A percentile compares a stretch with the other conserved stretches of the same genome.
Conservation (phyloP, 2,797 vertebrate genomes). For the Phalanger gymnotis region DNA sequence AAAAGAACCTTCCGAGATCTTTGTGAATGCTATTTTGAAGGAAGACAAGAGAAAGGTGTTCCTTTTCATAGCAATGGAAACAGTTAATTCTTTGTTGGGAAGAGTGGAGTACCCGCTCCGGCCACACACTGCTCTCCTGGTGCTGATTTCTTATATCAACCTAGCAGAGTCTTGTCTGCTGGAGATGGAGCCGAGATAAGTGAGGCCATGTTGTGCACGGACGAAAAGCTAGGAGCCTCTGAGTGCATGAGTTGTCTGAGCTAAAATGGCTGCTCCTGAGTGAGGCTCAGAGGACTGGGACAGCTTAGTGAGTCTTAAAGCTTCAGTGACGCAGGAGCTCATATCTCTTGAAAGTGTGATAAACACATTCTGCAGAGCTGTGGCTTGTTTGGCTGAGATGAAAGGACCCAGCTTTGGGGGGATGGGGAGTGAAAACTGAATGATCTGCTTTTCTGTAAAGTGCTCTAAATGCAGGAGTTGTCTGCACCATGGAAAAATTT, state of each 20-base stretch:
- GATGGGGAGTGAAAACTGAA: slow-evolving; percentile 85
- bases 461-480: slow-evolving; percentile 89
- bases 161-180: slow-evolving; percentile 80
- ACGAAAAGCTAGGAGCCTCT: slow-evolving; percentile 87
- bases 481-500: slow-evolving; percentile 93
- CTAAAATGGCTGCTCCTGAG: slow-evolving; percentile 99
- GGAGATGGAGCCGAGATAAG: slow-evolving; percentile 91
- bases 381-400: slow-evolving; percentile 90
- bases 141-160: slow-evolving; percentile 72
- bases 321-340: slow-evolving; percentile 90
- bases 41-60: slow-evolving; percentile 74
- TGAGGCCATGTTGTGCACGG: slow-evolving; percentile 96
- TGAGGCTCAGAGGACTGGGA: slow-evolving; percentile 95
- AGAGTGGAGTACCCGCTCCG: slow-evolving; percentile 66
- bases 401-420: slow-evolving; percentile 88
- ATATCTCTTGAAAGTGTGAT: slow-evolving; percentile 94
- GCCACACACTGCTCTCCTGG: slow-evolving; percentile 58
- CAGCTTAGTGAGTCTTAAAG: slow-evolving; percentile 93
- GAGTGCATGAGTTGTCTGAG: slow-evolving; percentile 85
- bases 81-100: slow-evolving; percentile 66
- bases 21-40: slow-evolving; percentile 72
- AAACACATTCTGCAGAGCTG: slow-evolving; percentile 92
- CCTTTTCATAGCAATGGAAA: slow-evolving; percentile 72
- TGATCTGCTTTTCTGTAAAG: slow-evolving; percentile 88
- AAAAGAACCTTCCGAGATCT: slow-evolving; percentile 79